Percentiles rank a stretch among this genome's conserved stretches.
phyloP scores from a whole-genome alignment of 2,888 invertebrate species.

The Noctuana brunneofusca region DNA sequence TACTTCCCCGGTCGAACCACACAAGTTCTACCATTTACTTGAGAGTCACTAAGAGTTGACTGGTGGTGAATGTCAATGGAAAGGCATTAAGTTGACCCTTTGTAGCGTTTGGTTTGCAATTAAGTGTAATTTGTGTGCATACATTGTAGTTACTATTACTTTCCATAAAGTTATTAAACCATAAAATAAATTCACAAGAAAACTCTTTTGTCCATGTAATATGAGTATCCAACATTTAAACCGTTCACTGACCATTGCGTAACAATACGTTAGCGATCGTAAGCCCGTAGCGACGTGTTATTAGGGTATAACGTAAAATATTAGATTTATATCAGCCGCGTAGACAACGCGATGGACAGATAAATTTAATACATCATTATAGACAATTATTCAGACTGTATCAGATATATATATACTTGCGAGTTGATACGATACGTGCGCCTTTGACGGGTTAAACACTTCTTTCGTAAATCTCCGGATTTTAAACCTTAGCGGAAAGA shows the following conservation, averaged over 20 bases:
- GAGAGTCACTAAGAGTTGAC: too few relatives aligned
- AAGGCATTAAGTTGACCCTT: too few relatives aligned
- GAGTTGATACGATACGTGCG: slow-evolving; percentile 40
- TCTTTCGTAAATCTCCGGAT: slow-evolving; percentile 27
- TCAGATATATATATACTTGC: slow-evolving; percentile 41
- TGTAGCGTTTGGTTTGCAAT: too few relatives aligned
- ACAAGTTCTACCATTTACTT: too few relatives aligned
- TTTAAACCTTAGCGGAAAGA: slow-evolving; percentile 7
- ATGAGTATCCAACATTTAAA: too few relatives aligned
- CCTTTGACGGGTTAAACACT: slow-evolving; percentile 36
- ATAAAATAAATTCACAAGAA: neutral
- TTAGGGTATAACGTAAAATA: slow-evolving; percentile 45
- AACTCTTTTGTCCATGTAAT: too few relatives aligned
- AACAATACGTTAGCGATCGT: slow-evolving; percentile 15
- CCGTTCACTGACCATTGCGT: slow-evolving; percentile 26
- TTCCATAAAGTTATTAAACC: neutral
- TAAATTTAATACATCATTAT: slow-evolving; percentile 55
- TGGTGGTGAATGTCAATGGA: too few relatives aligned
- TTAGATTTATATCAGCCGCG: slow-evolving; percentile 48
- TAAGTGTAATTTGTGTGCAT: too few relatives aligned
- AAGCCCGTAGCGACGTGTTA: slow-evolving; percentile 35
- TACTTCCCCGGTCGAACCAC: too few relatives aligned
- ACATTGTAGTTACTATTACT: too few relatives aligned
- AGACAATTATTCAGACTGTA: slow-evolving; percentile 47
- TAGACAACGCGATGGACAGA: slow-evolving; percentile 49